These are phyloP conservation scores for Blera fallax DNA, from an alignment of 2,888 invertebrate genomes.

Conservation along the genomic window DNA sequence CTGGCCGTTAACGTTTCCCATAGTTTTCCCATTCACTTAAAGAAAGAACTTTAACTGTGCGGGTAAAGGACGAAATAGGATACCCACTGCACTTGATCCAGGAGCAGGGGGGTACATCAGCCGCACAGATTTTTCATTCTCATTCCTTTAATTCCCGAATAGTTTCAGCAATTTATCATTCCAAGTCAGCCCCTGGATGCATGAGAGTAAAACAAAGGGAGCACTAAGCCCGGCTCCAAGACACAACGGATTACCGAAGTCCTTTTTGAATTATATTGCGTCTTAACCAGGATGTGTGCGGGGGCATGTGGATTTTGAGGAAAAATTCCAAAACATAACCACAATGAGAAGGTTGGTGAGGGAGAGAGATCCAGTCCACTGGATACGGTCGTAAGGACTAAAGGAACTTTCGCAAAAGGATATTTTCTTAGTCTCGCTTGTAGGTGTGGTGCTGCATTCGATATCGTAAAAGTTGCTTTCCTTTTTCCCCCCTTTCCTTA, in stretches of 20 bases:
- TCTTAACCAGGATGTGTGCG: slow-evolving; percentile 22
- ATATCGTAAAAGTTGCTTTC: slow-evolving; percentile 8
- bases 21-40: slow-evolving; percentile 33
- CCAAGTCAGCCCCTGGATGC: slow-evolving; percentile 21
- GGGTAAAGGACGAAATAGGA: slow-evolving; percentile 27
- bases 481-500: neutral
- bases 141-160: slow-evolving; percentile 71
- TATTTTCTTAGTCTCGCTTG: slow-evolving; percentile 26
- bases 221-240: slow-evolving; percentile 63
- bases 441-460: slow-evolving; percentile 2
- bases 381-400: neutral
- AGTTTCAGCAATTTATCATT: slow-evolving; percentile 71
- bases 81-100: slow-evolving; percentile 39
- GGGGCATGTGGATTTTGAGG: neutral
- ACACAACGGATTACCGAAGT: slow-evolving; percentile 63
- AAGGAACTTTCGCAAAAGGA: slow-evolving; percentile 17
- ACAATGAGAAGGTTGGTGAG: neutral
- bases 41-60: slow-evolving; percentile 28
- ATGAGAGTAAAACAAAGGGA: neutral
- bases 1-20: slow-evolving; percentile 10
- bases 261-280: slow-evolving; percentile 66
- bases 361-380: neutral
- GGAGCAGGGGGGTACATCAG: slow-evolving; percentile 24
- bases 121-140: slow-evolving; percentile 72
- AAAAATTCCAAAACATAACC: slow-evolving; percentile 16